Evolutionary conservation across 2,113 vertebrate genomes (phyloP).

Genomic region (Terrapene triunguis): DNA sequence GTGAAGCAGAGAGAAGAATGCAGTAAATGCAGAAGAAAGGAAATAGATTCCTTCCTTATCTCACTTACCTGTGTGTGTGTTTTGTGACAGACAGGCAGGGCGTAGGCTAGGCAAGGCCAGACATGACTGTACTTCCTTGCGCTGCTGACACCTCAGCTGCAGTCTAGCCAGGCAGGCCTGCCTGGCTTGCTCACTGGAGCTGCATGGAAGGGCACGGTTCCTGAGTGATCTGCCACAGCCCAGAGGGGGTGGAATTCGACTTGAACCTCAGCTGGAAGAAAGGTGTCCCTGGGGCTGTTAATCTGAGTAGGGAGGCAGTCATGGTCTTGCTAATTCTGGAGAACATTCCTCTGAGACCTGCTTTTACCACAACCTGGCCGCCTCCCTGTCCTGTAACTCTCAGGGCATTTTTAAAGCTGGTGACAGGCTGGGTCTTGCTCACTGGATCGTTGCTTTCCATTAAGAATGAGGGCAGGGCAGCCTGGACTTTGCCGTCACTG

Average conservation of each 20-base stretch:
- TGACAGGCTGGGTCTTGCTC: background rate
- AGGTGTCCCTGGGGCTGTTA: background rate
- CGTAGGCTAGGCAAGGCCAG: slow-evolving; percentile 15
- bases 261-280: background rate
- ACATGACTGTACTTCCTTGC: slow-evolving; percentile 36
- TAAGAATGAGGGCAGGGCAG: background rate
- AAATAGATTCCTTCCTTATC: background rate
- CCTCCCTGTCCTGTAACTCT: background rate
- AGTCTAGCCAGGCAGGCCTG: slow-evolving; percentile 65
- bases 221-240: background rate
- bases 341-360: background rate
- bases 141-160: slow-evolving; percentile 45
- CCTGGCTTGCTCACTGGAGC: slow-evolving; percentile 59
- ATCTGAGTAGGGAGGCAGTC: background rate
- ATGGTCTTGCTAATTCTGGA: background rate
- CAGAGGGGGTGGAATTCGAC: slow-evolving; percentile 8
- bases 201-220: slow-evolving; percentile 26
- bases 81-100: background rate
- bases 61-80: background rate
- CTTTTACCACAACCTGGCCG: background rate
- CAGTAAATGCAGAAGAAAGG: background rate
- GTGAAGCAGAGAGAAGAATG: fast-evolving
- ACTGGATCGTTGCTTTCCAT: background rate
- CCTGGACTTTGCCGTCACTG: background rate
- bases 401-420: background rate